These are phyloP conservation scores for Thamnophis elegans DNA, from an alignment of 2,797 vertebrate species.

Conservation along the genomic window DNA sequence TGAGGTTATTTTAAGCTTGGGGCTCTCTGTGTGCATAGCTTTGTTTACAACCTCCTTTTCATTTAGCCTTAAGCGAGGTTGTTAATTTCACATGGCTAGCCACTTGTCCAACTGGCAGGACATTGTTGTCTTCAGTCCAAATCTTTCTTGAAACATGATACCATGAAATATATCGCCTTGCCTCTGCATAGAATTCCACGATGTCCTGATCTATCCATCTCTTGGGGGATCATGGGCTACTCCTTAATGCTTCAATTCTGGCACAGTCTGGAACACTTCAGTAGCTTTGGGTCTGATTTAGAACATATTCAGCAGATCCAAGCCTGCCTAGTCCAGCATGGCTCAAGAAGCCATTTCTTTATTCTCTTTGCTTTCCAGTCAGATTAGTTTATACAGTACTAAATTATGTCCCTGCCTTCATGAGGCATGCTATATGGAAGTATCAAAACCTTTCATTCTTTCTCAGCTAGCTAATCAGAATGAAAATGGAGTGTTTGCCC, in stretches of 20 bases:
- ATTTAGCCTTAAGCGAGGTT: not conserved
- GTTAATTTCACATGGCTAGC: not conserved
- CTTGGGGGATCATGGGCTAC: not conserved
- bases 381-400: not conserved
- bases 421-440: not conserved
- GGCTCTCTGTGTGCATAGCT: not conserved
- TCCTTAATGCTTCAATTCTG: not conserved
- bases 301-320: not conserved
- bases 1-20: not conserved
- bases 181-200: not conserved
- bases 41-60: not conserved
- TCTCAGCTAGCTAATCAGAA: not conserved
- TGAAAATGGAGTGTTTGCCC: not conserved
- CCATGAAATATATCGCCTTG: not conserved
- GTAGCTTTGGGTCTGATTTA: not conserved
- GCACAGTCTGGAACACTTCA: not conserved
- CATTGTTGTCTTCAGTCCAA: not conserved
- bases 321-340: not conserved
- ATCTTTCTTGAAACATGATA: not conserved
- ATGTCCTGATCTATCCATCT: not conserved
- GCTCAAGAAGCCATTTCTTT: not conserved
- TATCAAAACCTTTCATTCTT: not conserved
- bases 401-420: not conserved
- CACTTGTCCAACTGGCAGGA: not conserved
- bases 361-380: not conserved